Evolutionary conservation across 2,113 vertebrate species (phyloP).

Genomic region (Phasianus colchicus): DNA sequence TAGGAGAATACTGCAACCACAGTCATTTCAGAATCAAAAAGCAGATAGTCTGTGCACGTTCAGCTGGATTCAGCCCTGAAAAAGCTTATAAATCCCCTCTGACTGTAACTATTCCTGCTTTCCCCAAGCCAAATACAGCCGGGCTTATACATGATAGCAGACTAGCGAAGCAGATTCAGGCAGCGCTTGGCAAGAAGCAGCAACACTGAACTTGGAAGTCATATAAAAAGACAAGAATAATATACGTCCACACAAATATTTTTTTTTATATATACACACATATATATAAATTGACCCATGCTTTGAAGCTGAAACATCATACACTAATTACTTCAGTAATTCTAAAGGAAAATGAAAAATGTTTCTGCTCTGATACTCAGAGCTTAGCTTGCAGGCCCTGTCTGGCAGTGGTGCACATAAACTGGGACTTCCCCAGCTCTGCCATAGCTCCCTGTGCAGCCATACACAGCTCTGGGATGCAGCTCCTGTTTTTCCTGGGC

Average conservation of each 20-base stretch:
- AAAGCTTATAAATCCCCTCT: neutral
- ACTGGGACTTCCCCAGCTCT: rapidly evolving
- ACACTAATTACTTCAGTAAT: neutral
- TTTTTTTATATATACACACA: too few species aligned
- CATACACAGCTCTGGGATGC: rapidly evolving
- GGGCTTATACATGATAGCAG: neutral
- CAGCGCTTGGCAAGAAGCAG: neutral
- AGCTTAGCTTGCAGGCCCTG: neutral
- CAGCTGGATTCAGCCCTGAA: neutral
- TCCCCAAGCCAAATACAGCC: neutral
- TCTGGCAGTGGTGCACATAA: rapidly evolving
- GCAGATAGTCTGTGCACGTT: neutral
- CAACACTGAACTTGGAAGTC: neutral
- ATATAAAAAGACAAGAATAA: neutral
- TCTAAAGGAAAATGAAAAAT: neutral
- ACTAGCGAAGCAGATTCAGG: neutral
- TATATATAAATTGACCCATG: neutral
- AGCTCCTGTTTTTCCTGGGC: neutral
- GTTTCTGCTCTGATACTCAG: neutral
- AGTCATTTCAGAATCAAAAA: neutral
- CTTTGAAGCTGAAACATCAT: neutral
- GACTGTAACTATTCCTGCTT: neutral
- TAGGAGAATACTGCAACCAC: neutral
- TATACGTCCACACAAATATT: neutral
- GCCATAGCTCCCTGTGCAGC: rapidly evolving